phyloP scores from a whole-genome alignment of 2,888 invertebrate genomes.

The Hirtodrosophila alboralis region DNA sequence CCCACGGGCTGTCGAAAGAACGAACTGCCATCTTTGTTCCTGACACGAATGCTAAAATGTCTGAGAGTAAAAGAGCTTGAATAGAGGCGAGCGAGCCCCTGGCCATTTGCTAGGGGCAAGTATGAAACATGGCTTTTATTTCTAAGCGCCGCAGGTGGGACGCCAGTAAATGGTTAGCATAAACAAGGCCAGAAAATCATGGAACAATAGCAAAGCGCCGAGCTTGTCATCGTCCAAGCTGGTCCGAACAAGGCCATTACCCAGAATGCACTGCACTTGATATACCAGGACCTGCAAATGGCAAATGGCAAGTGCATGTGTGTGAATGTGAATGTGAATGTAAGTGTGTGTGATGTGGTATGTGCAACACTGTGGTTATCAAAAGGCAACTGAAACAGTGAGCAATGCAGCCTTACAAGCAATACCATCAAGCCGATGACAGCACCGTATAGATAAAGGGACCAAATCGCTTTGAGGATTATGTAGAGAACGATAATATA shows the following conservation, averaged over 20 bases:
- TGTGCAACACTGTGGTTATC: slow-evolving; percentile 31
- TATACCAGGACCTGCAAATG: slow-evolving; percentile 60
- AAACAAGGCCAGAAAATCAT: slow-evolving; percentile 58
- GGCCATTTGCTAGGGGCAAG: not conserved
- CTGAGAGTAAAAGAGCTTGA: slow-evolving; percentile 27
- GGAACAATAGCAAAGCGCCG: slow-evolving; percentile 57
- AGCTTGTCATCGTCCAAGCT: slow-evolving; percentile 46
- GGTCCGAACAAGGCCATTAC: slow-evolving; percentile 24
- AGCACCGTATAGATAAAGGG: slow-evolving; percentile 25
- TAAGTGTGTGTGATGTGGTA: slow-evolving; percentile 19
- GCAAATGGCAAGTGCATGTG: slow-evolving; percentile 36
- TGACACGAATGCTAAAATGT: slow-evolving; percentile 84
- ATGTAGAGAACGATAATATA: slow-evolving; percentile 23
- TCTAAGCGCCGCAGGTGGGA: slow-evolving; percentile 31
- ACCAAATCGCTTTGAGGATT: slow-evolving; percentile 10
- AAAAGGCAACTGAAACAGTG: slow-evolving; percentile 20
- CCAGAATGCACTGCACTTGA: slow-evolving; percentile 62
- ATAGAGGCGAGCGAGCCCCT: slow-evolving; percentile 22
- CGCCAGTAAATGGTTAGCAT: slow-evolving; percentile 49
- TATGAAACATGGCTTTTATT: slow-evolving; percentile 47
- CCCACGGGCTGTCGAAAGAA: slow-evolving; percentile 65
- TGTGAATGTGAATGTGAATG: not conserved
- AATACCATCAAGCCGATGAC: slow-evolving; percentile 34
- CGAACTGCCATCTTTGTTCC: slow-evolving; percentile 65
- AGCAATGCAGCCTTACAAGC: slow-evolving; percentile 46